These are phyloP conservation scores for Lasioglossum morio DNA, from an alignment of 2,888 invertebrate genomes.

Conservation along the genomic window DNA sequence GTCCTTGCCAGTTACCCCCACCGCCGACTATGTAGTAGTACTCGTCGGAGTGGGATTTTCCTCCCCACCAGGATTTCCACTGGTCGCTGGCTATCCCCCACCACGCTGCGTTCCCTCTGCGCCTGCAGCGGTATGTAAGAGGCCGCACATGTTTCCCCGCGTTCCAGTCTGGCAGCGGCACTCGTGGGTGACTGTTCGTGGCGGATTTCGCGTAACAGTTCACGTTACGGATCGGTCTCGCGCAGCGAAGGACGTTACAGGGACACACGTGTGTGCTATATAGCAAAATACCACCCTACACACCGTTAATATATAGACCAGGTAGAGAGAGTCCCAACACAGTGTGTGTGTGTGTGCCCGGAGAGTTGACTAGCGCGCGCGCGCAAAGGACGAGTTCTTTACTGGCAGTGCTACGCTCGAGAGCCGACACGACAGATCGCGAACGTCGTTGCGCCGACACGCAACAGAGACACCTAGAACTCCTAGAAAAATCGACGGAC, in stretches of 20 bases:
- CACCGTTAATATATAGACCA: background rate
- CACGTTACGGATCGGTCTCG: conserved; percentile 24
- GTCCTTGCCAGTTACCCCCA: conserved; percentile 64
- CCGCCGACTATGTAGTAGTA: background rate
- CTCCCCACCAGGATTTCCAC: conserved; percentile 5
- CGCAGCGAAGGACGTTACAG: conserved; percentile 47
- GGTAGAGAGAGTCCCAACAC: background rate
- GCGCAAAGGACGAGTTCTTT: conserved; percentile 64
- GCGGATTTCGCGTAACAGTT: conserved; percentile 34
- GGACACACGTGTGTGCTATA: conserved; percentile 42
- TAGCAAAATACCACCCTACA: conserved; percentile 16
- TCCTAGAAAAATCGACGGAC: background rate
- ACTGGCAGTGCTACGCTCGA: conserved; percentile 50
- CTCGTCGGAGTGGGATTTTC: conserved; percentile 33
- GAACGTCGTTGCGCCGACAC: conserved; percentile 45
- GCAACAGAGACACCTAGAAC: conserved; percentile 18
- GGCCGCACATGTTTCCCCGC: conserved; percentile 82
- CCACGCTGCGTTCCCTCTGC: conserved; percentile 57
- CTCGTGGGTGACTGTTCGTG: conserved; percentile 77
- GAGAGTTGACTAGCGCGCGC: conserved; percentile 42
- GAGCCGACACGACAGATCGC: conserved; percentile 59
- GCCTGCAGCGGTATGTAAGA: conserved; percentile 78
- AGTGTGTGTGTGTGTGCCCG: conserved; percentile 18
- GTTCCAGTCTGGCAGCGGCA: conserved; percentile 83
- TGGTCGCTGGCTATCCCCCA: conserved; percentile 37